Conservation (phyloP, 2,113 vertebrate species). For the Eublepharis macularius region DNA sequence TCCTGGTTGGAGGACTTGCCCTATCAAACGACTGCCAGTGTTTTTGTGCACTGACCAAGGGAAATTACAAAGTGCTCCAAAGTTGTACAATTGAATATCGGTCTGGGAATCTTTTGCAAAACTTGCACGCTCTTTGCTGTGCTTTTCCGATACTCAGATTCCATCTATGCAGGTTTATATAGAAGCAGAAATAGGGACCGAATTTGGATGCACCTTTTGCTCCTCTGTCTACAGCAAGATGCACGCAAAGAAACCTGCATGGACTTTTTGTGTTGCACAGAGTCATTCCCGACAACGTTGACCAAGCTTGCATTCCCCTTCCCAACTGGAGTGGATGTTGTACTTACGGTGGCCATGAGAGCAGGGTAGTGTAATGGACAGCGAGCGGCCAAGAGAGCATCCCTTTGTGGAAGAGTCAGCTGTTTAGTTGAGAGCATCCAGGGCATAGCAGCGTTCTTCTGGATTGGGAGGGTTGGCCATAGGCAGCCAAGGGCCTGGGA, state of each 20-base stretch:
- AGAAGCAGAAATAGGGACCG: rapidly evolving
- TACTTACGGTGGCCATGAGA: no score
- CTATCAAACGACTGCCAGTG: constrained; percentile 1
- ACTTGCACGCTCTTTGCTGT: constrained; percentile 13
- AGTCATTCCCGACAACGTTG: no score
- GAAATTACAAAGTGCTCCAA: not conserved
- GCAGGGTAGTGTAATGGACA: no score
- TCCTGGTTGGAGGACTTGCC: constrained; percentile 40
- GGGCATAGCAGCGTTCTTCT: no score
- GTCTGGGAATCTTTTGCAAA: not conserved
- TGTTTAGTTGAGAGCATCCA: not conserved
- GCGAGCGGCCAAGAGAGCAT: not conserved
- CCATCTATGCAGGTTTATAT: not conserved
- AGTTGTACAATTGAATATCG: constrained; percentile 5
- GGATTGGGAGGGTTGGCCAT: no score
- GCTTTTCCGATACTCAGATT: not conserved
- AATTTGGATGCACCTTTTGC: not conserved
- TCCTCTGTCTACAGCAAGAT: not conserved
- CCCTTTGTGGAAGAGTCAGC: not conserved
- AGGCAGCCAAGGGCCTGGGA: no score
- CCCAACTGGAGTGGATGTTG: no score
- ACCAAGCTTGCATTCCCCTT: no score
- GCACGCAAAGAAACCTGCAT: rapidly evolving
- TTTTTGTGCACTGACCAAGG: not conserved
- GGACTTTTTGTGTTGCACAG: not conserved